Base-by-base conservation (phyloP, 2,797 vertebrate genomes). In the Argyrosomus regius region DNA sequence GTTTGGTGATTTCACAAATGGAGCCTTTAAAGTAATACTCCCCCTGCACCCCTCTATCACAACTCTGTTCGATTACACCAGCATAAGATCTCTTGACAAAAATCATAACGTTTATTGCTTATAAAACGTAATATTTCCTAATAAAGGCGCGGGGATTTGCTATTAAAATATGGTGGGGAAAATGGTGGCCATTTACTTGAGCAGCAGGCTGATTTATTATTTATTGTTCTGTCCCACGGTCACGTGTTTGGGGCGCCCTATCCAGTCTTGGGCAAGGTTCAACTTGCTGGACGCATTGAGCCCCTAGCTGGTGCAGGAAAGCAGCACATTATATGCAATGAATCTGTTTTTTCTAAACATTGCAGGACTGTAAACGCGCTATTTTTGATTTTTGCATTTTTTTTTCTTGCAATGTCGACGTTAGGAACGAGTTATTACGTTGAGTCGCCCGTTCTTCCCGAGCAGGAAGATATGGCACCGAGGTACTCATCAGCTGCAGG, bases 191-290 rank as follows among this genome's bases (percentile, higher is more conserved):
- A 96, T 97, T 97, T 98, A 97, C 96, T 96, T 94, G 95, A 95
- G 95, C 88, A 95, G 95, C 96, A 96, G 96, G 96, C 96, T 98
- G 97, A 98, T 98, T 98, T 98, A 98, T 97, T 97, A 97, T 97
- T 97, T 97, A 98, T 98, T 99, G 97, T 99, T 97, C 97, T 97
- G 97, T 95, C 93, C 94, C 95, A 94, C 92, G 94, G 94, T 92
- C 98, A 99, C 97, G 97, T 97, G 95, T 87, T 91, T 75, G 80
- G 78, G 89, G 89, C 94, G 95, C 95, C 98, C 97, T 98, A 99
- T 98, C 95, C 95, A 94, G 93, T 87, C 90, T 90, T 94, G 92
- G 96, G 94, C 95, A 96, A 95, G 95, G 94, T 97, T 95, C 97
- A 97, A 97, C 95, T 97, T 97, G 96, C 97, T 96, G 97, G 96